Base-by-base conservation (phyloP, 2,113 vertebrate genomes). In the Rhea pennata region DNA sequence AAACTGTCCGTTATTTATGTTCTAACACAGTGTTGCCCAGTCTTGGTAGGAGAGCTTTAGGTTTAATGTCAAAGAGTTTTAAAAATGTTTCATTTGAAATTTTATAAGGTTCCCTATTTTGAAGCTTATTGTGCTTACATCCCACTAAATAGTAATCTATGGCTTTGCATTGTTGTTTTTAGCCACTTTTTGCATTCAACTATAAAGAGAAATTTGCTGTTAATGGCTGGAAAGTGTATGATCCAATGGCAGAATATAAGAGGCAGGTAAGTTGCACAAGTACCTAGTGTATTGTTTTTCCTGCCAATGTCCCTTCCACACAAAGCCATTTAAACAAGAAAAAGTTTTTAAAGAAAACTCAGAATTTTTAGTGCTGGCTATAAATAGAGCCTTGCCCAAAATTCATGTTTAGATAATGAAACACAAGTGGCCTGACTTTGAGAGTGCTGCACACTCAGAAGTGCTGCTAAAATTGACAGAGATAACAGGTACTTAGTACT, bases 161-260 rank as follows among this genome's bases (percentile, higher is more conserved):
- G 40, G 44, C 74, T 90, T 95, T 94, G 23, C 84, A 72, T 94
- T 83, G 39, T 87, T 95, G 54, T 83, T 77, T 98, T 72, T 91
- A 99, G 99, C 97, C 98, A 20, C 96, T 99, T 84, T 99, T 99
- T 98, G 98, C 99, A 67, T 99, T 99, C 97, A 98, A 90, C 80
- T 99, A 99, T 97, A 99, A 99, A 96, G 99, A 99, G 96, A 98
- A 98, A 89, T 99, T 99, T 98, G 97, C 99, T 87, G 94, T 97
- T 84, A 99, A 99, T 50, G 99, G 99, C 84, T 99, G 99, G 99
- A 99, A 99, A 97, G 98, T 99, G 29, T 99, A 99, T 74, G 99
- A 99, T 79, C 98, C 99, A 10, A 80, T 98, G 36, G 96, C 98
- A 36, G 99, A 99, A 97, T 99, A 99, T 96, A 99, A 98, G 89